Base-by-base conservation (phyloP, 2,797 vertebrate species). In the Melopsittacus undulatus region DNA sequence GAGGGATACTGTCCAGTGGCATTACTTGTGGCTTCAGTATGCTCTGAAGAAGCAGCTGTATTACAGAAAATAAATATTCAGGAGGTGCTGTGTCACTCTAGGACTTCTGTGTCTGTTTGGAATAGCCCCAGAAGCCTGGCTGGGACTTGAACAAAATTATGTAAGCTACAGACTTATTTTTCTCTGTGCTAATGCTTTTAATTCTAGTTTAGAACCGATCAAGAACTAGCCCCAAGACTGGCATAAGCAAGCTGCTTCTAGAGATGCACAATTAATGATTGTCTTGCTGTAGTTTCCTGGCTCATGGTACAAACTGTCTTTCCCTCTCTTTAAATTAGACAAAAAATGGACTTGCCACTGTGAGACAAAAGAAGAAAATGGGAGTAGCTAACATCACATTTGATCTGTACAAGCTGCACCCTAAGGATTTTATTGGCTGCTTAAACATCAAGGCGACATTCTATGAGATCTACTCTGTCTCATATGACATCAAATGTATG, bases 401-500 rank as follows among this genome's bases (percentile, higher is more conserved):
- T 49, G 98, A 99, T 94, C 97, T 99, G 48, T 99, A 99, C 97
- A 98, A 98, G 92, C 90, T 98, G 94, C 98, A 97, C 86, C 98
- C 98, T 10, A 98, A 97, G 81, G 98, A 99, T 94, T 98, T 99
- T 95, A 98, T 99, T 79, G 98, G 98, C 64, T 98, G 98, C 78
- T 95, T 99, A 69, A 98, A 98, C 11, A 79, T 99, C 92, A 98
- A 97, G 85, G 98, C 98, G 7, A 98, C 98, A 2, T 97, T 99
- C 94, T 98, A 98, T 15, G 98, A 99, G 91, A 97, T 98, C 82
- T 98, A 98, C 93, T 97, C 98, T 0, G 92, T 99, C 69, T 98
- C 98, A 6, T 98, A 98, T 1, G 98, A 99, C 87, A 97, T 99
- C 91, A 97, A 97, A 30, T 99, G 98, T 84, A 98, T 95, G 32